A percentile compares a stretch with the other conserved stretches of the same genome.
Conservation (phyloP, 2,797 vertebrate species). For the Carcharodon carcharias region DNA sequence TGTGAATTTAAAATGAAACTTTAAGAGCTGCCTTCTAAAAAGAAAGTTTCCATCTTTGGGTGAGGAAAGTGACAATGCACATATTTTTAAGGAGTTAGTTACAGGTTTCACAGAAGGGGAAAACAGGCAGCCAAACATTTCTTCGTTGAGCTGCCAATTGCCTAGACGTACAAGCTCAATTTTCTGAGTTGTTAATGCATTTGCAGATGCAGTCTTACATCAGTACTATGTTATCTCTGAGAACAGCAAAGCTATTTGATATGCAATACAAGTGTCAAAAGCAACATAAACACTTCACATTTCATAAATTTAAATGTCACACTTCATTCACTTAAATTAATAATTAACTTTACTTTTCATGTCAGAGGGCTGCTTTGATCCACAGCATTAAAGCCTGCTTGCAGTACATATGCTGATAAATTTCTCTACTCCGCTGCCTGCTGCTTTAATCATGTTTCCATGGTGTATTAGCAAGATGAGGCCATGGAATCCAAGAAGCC, state of each 20-base stretch:
- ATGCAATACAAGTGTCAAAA: background rate
- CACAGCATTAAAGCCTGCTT: background rate
- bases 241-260: background rate
- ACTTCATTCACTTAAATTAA: background rate
- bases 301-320: background rate
- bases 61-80: background rate
- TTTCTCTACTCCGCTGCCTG: background rate
- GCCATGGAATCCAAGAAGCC: background rate
- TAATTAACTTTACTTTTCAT: too few relatives aligned
- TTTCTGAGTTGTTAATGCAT: background rate
- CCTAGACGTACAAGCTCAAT: background rate
- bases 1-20: background rate
- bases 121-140: background rate
- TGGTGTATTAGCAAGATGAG: background rate
- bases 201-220: background rate
- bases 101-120: background rate
- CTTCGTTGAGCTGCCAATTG: background rate
- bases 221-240: background rate
- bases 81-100: background rate
- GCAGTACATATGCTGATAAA: background rate
- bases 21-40: background rate
- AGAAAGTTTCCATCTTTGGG: background rate
- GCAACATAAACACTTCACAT: background rate
- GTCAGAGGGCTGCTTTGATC: background rate
- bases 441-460: background rate